phyloP scores from a whole-genome alignment of 1,140 invertebrate species.

The Bombus huntii region DNA sequence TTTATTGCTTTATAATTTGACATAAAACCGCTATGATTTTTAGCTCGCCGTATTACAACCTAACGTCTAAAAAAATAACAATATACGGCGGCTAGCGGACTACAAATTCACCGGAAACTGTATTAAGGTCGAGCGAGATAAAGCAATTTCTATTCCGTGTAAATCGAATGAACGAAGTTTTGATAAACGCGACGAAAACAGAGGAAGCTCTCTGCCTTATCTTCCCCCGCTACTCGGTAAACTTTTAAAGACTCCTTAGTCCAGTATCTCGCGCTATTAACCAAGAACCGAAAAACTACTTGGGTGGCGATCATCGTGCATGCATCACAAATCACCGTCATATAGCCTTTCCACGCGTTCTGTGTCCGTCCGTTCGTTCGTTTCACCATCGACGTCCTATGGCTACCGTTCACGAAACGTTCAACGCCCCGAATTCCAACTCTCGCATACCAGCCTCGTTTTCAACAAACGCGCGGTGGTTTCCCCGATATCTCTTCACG shows the following conservation, averaged over 20 bases:
- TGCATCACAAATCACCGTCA: conserved; percentile 36
- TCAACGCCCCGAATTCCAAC: conserved; percentile 52
- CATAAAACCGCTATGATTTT: no score
- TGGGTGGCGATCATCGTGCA: conserved; percentile 71
- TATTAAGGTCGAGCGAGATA: conserved; percentile 34
- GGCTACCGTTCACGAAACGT: conserved; percentile 63
- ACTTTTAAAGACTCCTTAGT: conserved; percentile 59
- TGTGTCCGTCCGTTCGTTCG: conserved; percentile 44
- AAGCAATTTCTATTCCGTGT: conserved; percentile 47
- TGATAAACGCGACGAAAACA: conserved; percentile 32
- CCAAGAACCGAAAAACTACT: conserved; percentile 75
- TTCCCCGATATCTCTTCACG: neutral
- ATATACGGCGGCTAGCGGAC: neutral
- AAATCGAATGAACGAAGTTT: conserved; percentile 51
- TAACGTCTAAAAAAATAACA: neutral
- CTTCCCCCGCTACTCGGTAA: conserved; percentile 19
- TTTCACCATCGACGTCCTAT: conserved; percentile 55
- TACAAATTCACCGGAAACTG: conserved; percentile 16
- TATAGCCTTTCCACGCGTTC: conserved; percentile 48
- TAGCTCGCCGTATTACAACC: neutral
- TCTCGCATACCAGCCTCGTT: conserved; percentile 52
- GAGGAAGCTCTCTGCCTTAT: conserved; percentile 52
- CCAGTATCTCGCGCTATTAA: conserved; percentile 69
- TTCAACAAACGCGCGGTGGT: neutral
- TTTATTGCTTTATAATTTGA: neutral